Evolutionary conservation across 2,113 vertebrate genomes (phyloP).

Genomic region (Damaliscus lunatus): DNA sequence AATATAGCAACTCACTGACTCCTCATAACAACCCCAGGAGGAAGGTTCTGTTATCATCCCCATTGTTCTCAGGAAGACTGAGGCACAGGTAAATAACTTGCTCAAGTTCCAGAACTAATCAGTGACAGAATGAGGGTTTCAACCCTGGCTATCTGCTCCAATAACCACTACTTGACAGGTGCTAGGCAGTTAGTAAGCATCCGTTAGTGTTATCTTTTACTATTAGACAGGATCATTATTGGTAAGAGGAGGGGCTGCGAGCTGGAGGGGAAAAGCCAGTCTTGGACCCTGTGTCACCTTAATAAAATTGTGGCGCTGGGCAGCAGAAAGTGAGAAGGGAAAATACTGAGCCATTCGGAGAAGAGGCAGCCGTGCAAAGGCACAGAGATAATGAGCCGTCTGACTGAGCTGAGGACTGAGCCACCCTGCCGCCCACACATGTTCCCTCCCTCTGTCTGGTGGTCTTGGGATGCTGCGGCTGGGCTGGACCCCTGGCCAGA

Average conservation of each 20-base stretch:
- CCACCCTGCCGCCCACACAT: fast-evolving
- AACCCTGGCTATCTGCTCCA: not conserved
- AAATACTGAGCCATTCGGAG: not conserved
- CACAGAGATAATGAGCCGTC: fast-evolving
- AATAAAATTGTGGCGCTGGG: not conserved
- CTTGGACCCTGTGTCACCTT: not conserved
- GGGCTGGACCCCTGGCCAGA: not conserved
- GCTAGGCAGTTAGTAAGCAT: no score
- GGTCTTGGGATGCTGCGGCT: not conserved
- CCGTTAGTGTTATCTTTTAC: no score
- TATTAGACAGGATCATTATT: not conserved
- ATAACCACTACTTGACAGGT: not conserved
- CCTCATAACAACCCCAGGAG: not conserved
- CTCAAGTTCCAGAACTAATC: not conserved
- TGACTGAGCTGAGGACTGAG: not conserved
- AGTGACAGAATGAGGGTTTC: not conserved
- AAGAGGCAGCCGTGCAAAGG: not conserved
- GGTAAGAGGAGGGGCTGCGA: no score
- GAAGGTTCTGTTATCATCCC: not conserved
- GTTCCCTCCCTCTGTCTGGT: not conserved
- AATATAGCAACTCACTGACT: fast-evolving
- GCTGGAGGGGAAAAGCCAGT: not conserved
- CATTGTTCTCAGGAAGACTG: not conserved
- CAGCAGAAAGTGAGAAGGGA: not conserved
- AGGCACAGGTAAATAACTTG: not conserved